Conservation (phyloP, 2,888 invertebrate species). For the Megamerina dolium region DNA sequence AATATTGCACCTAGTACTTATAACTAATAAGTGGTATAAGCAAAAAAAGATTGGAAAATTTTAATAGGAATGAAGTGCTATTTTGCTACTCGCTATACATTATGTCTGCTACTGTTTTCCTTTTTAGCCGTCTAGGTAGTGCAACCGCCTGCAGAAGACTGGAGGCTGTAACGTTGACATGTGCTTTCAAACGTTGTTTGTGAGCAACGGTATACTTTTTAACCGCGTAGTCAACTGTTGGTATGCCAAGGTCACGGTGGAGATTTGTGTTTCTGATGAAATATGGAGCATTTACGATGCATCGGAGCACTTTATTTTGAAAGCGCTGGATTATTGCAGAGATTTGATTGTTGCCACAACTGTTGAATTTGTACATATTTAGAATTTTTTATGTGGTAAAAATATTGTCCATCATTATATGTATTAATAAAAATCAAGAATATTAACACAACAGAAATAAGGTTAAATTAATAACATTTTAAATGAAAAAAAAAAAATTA, state of each 20-base stretch:
- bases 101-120: neutral
- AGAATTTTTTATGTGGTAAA: too few relatives aligned
- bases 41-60: neutral
- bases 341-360: neutral
- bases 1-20: neutral
- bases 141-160: neutral
- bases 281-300: neutral
- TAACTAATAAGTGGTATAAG: neutral
- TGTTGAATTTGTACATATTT: neutral
- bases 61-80: neutral
- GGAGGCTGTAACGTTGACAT: neutral
- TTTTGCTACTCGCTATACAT: neutral
- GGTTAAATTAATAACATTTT: too few relatives aligned
- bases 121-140: neutral
- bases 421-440: too few relatives aligned
- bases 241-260: neutral
- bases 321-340: neutral
- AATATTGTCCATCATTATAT: too few relatives aligned
- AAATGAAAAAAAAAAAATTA: too few relatives aligned
- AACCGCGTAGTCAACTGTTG: neutral
- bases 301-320: neutral
- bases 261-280: neutral
- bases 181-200: neutral
- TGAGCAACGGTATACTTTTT: neutral
- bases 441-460: too few relatives aligned